These are phyloP conservation scores for Zosterops pallidus DNA, from an alignment of 2,113 vertebrate genomes.

Conservation along the genomic window DNA sequence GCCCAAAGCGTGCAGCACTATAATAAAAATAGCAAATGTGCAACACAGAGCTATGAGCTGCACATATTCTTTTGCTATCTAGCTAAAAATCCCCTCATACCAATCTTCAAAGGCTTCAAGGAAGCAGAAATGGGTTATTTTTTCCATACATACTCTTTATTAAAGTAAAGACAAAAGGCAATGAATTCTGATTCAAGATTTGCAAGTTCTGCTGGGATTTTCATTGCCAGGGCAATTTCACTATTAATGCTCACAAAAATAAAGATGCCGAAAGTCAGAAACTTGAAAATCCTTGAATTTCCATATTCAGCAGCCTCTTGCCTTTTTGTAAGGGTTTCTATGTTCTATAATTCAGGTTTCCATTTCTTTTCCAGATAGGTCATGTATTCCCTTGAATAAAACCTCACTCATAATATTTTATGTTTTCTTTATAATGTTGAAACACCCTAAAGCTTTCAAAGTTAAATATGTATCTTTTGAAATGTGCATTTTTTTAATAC, in stretches of 20 bases:
- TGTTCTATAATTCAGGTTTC: not conserved
- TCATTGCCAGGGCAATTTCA: not conserved
- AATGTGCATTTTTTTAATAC: not conserved
- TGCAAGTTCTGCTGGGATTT: conserved; percentile 19
- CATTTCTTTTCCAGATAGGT: not conserved
- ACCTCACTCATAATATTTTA: not conserved
- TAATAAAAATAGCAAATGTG: not conserved
- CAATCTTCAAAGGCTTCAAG: not conserved
- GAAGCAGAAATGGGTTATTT: not conserved
- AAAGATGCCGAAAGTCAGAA: not conserved
- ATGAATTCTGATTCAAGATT: not conserved
- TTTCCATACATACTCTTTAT: not conserved
- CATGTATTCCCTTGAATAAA: not conserved
- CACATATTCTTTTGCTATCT: not conserved
- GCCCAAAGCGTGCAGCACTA: accelerated
- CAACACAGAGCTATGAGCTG: not conserved
- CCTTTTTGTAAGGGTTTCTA: not conserved
- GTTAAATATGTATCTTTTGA: not conserved
- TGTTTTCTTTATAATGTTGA: not conserved
- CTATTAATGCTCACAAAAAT: not conserved
- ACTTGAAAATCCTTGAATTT: not conserved
- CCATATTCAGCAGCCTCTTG: not conserved
- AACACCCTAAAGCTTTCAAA: not conserved
- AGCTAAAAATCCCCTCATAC: not conserved
- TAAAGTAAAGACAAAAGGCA: conserved; percentile 16